These are phyloP conservation scores for Perdita meconis DNA, from an alignment of 2,888 invertebrate species.

Conservation along the genomic window DNA sequence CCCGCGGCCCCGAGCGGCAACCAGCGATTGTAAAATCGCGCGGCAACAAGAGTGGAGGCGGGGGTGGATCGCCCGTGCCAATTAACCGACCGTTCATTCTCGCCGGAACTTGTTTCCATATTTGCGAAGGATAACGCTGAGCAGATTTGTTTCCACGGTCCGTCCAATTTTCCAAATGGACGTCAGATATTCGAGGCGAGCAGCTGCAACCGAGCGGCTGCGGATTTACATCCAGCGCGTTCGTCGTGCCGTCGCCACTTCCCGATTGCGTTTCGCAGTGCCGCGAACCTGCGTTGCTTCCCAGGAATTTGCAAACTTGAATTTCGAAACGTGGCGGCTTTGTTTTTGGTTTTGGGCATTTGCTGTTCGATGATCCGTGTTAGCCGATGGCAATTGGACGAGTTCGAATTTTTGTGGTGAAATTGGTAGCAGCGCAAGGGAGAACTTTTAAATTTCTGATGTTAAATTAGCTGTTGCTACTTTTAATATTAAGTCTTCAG, in stretches of 20 bases:
- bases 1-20: neutral
- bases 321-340: neutral
- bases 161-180: slow-evolving; percentile 38
- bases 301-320: neutral
- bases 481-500: too few species aligned
- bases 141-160: slow-evolving; percentile 2
- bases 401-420: too few species aligned
- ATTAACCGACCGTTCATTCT: slow-evolving; percentile 5
- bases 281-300: neutral
- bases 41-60: too few species aligned
- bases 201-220: neutral
- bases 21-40: slow-evolving; percentile 11
- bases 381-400: too few species aligned
- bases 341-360: too few species aligned
- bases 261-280: neutral
- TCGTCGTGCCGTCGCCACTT: neutral
- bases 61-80: neutral
- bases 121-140: neutral
- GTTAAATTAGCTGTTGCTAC: too few species aligned
- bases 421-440: too few species aligned
- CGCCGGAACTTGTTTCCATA: slow-evolving; percentile 4
- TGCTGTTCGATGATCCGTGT: too few species aligned
- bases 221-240: slow-evolving; percentile 11
- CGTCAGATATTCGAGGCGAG: slow-evolving; percentile 8
- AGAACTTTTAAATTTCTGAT: too few species aligned